Base-by-base conservation (phyloP, 1,140 invertebrate genomes). In the Lucilia cuprina region DNA sequence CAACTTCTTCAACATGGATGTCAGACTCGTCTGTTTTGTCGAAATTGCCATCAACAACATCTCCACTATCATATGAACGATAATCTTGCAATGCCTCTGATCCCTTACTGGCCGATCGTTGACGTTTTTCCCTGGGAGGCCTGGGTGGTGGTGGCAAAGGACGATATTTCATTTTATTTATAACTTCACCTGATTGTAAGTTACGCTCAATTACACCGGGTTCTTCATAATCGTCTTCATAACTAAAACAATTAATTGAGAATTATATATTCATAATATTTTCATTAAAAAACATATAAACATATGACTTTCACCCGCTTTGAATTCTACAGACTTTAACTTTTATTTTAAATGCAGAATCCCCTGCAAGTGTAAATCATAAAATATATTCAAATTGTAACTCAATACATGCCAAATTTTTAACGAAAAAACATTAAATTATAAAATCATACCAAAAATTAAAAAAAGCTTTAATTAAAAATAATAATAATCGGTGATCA, bases 91-190 rank as follows among this genome's bases (percentile, higher is more conserved):
- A 80, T 87, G 19, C 5, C 60, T 82, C 74, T 14, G 82, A 83
- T 87, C 87, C 84, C 82, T 84, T 85, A 60, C 88, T 90, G n/a
- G 86, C 85, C 0, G 84, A 87, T 87, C 92, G 86, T 91, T 90
- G 92, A 90, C 89, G 90, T 82, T 88, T 92, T 91, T 90, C 95
- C 87, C 94, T 92, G 0, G 95, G 95, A 55, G 96, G 96, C 77
- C 95, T 91, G 8, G 96, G 96, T 0, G 96, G 96, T 12, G 96
- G 94, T n/a, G 96, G 96, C 83, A 97, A 88, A 0, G 96, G 96
- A 85, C 96, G 92, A 84, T 94, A 93, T 91, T 96, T 96, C 93
- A 97, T 96, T 91, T 95, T 96, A 86, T 93, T 94, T 1, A 96
- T 92, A 12, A 96, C 92, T 83, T 94, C 94, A 14, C 94, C 95